Evolutionary conservation across 2,113 vertebrate genomes (phyloP), one percentile per base, ranked within the genome.

Genomic region (Rousettus leschenaultii): DNA sequence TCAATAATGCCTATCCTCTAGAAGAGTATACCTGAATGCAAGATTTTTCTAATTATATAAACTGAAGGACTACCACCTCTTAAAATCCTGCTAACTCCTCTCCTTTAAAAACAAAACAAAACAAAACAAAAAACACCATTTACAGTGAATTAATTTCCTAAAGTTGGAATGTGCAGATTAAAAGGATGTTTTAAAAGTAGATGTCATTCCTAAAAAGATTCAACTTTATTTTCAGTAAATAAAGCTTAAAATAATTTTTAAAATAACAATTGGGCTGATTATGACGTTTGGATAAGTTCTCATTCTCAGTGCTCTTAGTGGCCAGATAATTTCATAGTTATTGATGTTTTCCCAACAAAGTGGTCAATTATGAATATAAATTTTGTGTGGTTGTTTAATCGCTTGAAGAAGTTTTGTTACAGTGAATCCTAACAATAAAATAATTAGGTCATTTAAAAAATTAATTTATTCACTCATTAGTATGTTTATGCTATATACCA

Each of bases 231-330:
- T 94, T 89, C 7, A 83, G 28, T 26, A 80, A 87, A 57, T 40
- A 90, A 75, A 89, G 38, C 21, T 96, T 85, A 79, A 83, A 96
- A 51, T 78, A 68, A 73, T 86, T 84, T 95, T 35, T 1, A 53
- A 51, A 48, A 53, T 3, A 55, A 70, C 2, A 59, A 7, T 85
- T 90, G 88, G 21, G 35, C 66, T 61, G 22, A 61, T n/a, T 21
- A 35, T 55, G 90, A 66, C 70, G 28, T 93, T 40, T 88, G 30
- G 9, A 57, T 80, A 65, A n/a, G 78, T 90, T 86, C 4, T 57
- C 30, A 63, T 14, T 82, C 30, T 68, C 5, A 21, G 22, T 26
- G 35, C 8, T 89, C 16, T 57, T 18, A 12, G 22, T 48, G 22
- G 68, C 24, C 40, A 95, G n/a, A 88, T 86, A 73, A 77, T 94